Evolutionary conservation across 2,113 vertebrate genomes (phyloP).

Genomic region (Pleuronectes platessa): DNA sequence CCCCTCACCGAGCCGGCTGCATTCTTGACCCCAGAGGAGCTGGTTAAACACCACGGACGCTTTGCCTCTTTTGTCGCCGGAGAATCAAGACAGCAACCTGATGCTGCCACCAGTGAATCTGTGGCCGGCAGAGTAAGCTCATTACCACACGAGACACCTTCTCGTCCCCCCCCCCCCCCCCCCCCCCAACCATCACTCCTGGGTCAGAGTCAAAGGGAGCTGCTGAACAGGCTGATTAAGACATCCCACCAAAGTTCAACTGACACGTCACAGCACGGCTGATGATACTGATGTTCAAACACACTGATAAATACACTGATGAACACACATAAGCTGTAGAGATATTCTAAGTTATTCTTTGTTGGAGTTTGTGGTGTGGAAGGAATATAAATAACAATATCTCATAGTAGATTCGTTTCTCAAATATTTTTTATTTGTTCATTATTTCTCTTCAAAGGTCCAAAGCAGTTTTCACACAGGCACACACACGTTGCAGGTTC

Average conservation of each 20-base stretch:
- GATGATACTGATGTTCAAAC: neutral
- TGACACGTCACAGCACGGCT: neutral
- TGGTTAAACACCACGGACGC: constrained; percentile 83
- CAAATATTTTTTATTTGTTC: no score
- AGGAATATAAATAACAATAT: no score
- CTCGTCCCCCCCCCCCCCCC: constrained; percentile 24
- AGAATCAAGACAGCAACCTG: constrained; percentile 78
- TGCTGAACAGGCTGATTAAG: constrained; percentile 70
- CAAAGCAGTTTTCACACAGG: no score
- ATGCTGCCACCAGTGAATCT: constrained; percentile 75
- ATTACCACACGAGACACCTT: constrained; percentile 67
- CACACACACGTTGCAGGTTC: no score
- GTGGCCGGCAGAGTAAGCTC: constrained; percentile 66
- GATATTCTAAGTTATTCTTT: neutral
- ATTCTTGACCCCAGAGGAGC: constrained; percentile 83
- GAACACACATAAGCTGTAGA: neutral
- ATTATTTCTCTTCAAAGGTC: no score
- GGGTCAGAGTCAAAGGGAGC: constrained; percentile 13
- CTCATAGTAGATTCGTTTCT: no score
- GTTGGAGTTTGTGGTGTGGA: neutral
- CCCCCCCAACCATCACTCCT: neutral
- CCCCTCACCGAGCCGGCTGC: constrained; percentile 61
- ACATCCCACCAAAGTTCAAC: constrained; percentile 63
- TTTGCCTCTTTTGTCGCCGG: constrained; percentile 77
- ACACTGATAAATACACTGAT: neutral